A percentile compares a stretch with the other conserved stretches of the same genome.
Conservation (phyloP, 2,113 vertebrate genomes). For the Osmerus mordax region DNA sequence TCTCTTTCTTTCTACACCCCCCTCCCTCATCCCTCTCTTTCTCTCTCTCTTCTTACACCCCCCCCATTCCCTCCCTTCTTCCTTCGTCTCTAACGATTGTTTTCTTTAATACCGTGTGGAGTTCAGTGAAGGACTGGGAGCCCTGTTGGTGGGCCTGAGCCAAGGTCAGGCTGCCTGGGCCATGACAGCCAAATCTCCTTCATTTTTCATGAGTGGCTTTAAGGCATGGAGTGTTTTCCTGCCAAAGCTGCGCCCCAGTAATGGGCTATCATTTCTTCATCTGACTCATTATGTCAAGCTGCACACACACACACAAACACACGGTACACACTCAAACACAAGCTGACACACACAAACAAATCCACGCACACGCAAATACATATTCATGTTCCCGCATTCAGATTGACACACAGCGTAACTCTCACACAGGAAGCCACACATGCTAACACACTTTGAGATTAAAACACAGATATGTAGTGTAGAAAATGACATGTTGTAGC, state of each 20-base stretch:
- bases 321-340: background rate
- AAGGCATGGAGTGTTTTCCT: conserved; percentile 53
- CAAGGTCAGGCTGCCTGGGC: conserved; percentile 57
- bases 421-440: background rate
- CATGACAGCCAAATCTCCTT: conserved; percentile 63
- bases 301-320: background rate
- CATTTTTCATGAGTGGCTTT: conserved; percentile 68
- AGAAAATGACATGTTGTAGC: too few relatives aligned
- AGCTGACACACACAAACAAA: background rate
- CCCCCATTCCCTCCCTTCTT: background rate
- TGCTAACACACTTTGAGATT: too few relatives aligned
- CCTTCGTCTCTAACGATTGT: conserved; percentile 40
- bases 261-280: conserved; percentile 49
- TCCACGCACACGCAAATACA: background rate
- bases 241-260: conserved; percentile 45
- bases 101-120: conserved; percentile 52
- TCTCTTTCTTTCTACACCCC: background rate
- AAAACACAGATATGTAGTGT: too few relatives aligned
- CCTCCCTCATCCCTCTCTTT: conserved; percentile 4
- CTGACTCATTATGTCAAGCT: conserved; percentile 55
- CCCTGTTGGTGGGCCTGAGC: conserved; percentile 52
- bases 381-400: background rate
- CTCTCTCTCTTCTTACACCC: background rate
- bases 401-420: background rate
- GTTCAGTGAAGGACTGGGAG: conserved; percentile 58